These are phyloP conservation scores for Potorous gilbertii DNA, from an alignment of 2,797 vertebrate genomes.

Conservation along the genomic window DNA sequence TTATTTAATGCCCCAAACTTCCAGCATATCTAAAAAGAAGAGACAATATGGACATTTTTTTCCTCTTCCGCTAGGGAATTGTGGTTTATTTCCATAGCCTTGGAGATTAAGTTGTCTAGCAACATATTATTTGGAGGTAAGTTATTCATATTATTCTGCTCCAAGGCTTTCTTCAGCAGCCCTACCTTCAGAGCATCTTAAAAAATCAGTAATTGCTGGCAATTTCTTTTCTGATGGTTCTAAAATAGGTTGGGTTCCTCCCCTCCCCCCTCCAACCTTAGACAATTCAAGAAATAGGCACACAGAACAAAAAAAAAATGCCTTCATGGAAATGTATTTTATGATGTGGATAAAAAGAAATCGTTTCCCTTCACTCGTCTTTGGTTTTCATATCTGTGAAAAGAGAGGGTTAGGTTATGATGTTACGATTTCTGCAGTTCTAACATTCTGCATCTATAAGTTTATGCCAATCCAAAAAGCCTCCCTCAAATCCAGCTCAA, in stretches of 20 bases:
- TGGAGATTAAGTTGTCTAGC: constrained; percentile 24
- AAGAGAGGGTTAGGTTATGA: neutral
- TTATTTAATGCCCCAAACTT: neutral
- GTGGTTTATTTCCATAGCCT: constrained; percentile 26
- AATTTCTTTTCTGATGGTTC: constrained; percentile 55
- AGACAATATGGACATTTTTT: neutral
- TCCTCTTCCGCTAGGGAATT: constrained; percentile 21
- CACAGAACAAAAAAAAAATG: constrained; percentile 49
- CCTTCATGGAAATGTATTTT: constrained; percentile 17
- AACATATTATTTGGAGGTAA: constrained; percentile 39
- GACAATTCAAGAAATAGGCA: constrained; percentile 12
- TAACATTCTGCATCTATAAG: constrained; percentile 4
- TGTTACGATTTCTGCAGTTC: neutral
- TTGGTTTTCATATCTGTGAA: constrained; percentile 51
- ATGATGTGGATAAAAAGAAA: constrained; percentile 34
- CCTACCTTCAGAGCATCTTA: constrained; percentile 29
- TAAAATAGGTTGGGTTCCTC: constrained; percentile 40
- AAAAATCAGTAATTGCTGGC: constrained; percentile 52
- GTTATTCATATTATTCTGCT: constrained; percentile 25
- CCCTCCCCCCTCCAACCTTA: neutral
- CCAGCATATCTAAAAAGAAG: neutral
- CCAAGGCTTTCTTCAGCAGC: constrained; percentile 34
- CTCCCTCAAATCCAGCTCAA: constrained; percentile 27
- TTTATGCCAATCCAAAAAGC: constrained; percentile 29
- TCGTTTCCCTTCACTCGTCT: neutral